phyloP scores from a whole-genome alignment of 2,797 vertebrate genomes.

The Semotilus atromaculatus region DNA sequence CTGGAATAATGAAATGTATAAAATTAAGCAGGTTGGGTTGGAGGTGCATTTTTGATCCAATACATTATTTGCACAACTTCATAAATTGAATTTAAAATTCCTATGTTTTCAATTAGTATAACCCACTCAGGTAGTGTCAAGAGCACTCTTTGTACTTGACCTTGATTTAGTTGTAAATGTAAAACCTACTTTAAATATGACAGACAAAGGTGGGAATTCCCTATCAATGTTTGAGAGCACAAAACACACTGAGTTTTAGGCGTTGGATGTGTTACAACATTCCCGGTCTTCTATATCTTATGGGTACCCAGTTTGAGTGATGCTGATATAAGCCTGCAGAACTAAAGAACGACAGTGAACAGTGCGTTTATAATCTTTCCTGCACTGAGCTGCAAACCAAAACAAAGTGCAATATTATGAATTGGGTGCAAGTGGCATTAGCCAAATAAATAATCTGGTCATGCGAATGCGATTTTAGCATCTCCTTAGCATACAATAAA shows the following conservation, averaged over 20 bases:
- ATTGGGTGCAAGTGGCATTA: background rate
- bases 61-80: background rate
- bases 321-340: slow-evolving; percentile 1
- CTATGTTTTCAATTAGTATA: background rate
- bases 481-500: background rate
- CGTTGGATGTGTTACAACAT: background rate
- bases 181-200: background rate
- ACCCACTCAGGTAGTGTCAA: background rate
- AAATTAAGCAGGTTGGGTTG: background rate
- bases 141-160: slow-evolving; percentile 9
- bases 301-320: background rate
- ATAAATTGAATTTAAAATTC: background rate
- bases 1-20: background rate
- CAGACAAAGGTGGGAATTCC: background rate
- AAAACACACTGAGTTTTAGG: background rate
- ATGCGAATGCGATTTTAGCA: background rate
- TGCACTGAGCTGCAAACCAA: background rate
- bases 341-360: slow-evolving; percentile 11
- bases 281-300: background rate
- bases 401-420: background rate
- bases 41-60: background rate
- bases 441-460: background rate
- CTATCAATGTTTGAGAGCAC: background rate
- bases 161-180: background rate
- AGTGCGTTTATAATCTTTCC: background rate